Evolutionary conservation across 2,113 vertebrate species (phyloP), one percentile per base, ranked within the genome.

Genomic region (Alosa alosa): DNA sequence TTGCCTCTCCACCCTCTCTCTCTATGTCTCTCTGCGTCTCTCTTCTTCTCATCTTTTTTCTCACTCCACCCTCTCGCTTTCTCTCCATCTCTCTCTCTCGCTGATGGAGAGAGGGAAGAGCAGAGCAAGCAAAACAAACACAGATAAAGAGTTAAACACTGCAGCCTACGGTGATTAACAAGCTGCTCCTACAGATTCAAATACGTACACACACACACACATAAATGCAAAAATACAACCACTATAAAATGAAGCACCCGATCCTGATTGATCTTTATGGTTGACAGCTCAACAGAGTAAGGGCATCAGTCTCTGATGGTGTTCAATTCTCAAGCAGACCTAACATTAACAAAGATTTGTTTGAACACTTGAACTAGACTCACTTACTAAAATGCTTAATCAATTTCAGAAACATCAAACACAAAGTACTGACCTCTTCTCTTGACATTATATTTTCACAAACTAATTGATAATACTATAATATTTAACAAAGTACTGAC

Each of bases 121-220:
- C 75, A 87, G 47, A 44, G 87, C 47, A 81, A 86, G 81, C 75
- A 83, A 89, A 87, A 84, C 86, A 87, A 86, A 89, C 68, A 52
- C 85, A 86, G 84, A 83, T 83, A 44, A 87, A 88, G 49, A 39
- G 84, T 84, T 83, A 44, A 87, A 88, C 55, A 39, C 83, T 57
- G 68, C 72, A 22, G 25, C 85, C 82, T 49, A 47, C 81, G 82
- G 17, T 89, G 86, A 92, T 89, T 86, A 90, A 83, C 78, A 86
- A 9, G 75, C 85, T 72, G 83, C 9, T 20, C n/a, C 64, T 64
- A 88, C 81, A 88, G 85, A 89, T 85, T 81, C 81, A 87, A 44
- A 84, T 60, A 64, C 57, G 45, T 45, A 72, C 25, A 72, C 83
- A n/a, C 82, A 64, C 47, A 11, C 47, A 49, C 47, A 49, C 47